These are phyloP conservation scores for Limulus polyphemus DNA, from an alignment of 2,888 invertebrate species.

Conservation along the genomic window DNA sequence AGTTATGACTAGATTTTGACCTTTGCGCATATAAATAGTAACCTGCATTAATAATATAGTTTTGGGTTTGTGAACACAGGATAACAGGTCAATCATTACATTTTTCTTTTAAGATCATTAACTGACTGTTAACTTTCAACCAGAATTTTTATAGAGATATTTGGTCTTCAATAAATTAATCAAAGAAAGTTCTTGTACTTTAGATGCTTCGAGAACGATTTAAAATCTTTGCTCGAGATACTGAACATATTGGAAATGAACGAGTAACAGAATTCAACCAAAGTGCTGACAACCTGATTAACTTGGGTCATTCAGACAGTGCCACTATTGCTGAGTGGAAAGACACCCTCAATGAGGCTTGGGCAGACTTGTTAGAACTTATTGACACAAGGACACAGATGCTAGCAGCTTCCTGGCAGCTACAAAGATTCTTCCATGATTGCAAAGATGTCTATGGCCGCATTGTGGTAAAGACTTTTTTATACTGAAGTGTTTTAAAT, in stretches of 20 bases:
- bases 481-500: too few species aligned
- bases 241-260: constrained; percentile 89
- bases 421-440: constrained; percentile 99
- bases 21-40: too few species aligned
- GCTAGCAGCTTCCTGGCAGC: constrained; percentile 85
- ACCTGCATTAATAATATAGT: too few species aligned
- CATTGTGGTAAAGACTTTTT: constrained; percentile 47
- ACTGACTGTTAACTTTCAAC: too few species aligned
- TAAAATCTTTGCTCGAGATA: constrained; percentile 95
- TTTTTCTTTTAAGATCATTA: neutral
- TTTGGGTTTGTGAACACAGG: too few species aligned
- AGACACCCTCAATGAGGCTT: constrained; percentile 93
- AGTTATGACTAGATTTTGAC: too few species aligned
- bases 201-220: constrained; percentile 88
- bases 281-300: constrained; percentile 90
- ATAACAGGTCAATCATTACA: neutral
- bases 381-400: constrained; percentile 78
- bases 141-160: too few species aligned
- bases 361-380: constrained; percentile 95
- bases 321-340: constrained; percentile 99
- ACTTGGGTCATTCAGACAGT: constrained; percentile 91
- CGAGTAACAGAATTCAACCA: constrained; percentile 89
- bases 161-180: neutral
- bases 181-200: constrained; percentile 13
- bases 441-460: constrained; percentile 90